A percentile compares a stretch with the other conserved stretches of the same genome.
Evolutionary conservation across 2,888 invertebrate genomes (phyloP).

Genomic region (Calliopum simillimum): DNA sequence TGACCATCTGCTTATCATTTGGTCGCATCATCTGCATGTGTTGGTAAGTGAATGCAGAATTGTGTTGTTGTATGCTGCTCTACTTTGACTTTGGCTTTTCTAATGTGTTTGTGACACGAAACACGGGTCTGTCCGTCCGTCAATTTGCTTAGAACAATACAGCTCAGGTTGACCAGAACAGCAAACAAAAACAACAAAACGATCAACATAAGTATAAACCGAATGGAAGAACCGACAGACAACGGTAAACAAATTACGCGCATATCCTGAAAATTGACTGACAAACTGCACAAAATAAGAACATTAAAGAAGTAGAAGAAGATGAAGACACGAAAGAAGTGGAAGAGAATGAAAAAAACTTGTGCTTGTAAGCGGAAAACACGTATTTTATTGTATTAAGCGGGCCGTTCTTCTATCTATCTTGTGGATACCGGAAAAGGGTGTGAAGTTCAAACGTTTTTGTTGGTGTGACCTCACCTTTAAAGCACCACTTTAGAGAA

Average conservation of each 20-base stretch:
- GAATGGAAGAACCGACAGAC: constrained; percentile 38
- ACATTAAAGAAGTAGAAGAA: constrained; percentile 33
- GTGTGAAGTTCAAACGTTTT: too few relatives aligned
- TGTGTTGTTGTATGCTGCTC: constrained; percentile 22
- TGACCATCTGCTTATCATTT: constrained; percentile 44
- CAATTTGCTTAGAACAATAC: not conserved
- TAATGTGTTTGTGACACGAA: constrained; percentile 53
- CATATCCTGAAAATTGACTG: constrained; percentile 21
- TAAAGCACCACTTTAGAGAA: too few relatives aligned
- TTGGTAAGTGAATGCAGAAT: constrained; percentile 3
- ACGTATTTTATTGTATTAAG: too few relatives aligned
- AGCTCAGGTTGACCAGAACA: not conserved
- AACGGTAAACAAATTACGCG: constrained; percentile 46
- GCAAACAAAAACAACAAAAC: not conserved
- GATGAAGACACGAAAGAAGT: constrained; percentile 21
- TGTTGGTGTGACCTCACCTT: too few relatives aligned
- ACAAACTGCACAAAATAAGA: not conserved
- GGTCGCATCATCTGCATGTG: constrained; percentile 45
- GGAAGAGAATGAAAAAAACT: constrained; percentile 33
- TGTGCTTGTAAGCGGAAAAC: not conserved
- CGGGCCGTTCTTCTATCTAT: too few relatives aligned
- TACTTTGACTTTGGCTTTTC: constrained; percentile 37
- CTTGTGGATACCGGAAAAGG: too few relatives aligned
- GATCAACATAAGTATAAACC: not conserved
- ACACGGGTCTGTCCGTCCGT: constrained; percentile 6